phyloP scores from a whole-genome alignment of 2,797 vertebrate genomes.

The Lacerta viridis region DNA sequence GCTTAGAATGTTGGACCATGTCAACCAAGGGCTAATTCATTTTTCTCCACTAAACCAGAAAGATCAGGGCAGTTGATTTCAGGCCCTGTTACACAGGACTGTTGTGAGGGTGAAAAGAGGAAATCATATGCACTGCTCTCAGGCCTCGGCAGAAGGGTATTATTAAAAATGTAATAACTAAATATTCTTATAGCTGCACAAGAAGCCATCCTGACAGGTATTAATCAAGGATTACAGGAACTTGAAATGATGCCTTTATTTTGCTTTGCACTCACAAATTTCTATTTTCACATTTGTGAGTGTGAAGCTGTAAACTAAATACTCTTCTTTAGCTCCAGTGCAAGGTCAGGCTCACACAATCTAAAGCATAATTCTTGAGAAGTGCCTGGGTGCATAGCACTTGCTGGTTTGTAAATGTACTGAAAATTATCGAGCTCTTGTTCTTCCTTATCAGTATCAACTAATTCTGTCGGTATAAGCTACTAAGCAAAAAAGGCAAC shows the following conservation, averaged over 20 bases:
- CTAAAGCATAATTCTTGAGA: constrained; percentile 47
- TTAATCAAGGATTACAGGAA: constrained; percentile 46
- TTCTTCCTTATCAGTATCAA: constrained; percentile 61
- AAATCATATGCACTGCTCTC: too few species aligned
- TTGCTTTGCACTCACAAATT: not conserved
- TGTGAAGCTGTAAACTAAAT: not conserved
- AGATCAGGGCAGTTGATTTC: too few species aligned
- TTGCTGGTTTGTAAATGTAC: constrained; percentile 53
- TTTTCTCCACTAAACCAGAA: too few species aligned
- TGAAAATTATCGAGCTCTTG: constrained; percentile 54
- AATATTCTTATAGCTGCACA: not conserved
- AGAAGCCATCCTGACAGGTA: constrained; percentile 34
- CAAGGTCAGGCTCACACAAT: constrained; percentile 12
- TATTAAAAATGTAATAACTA: constrained; percentile 1
- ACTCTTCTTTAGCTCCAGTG: constrained; percentile 19
- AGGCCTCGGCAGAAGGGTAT: too few species aligned
- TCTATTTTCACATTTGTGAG: constrained; percentile 5
- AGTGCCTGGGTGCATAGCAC: constrained; percentile 41
- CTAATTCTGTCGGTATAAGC: constrained; percentile 50
- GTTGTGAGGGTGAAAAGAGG: too few species aligned
- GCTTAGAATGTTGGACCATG: too few species aligned
- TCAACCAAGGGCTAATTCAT: too few species aligned
- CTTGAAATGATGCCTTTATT: constrained; percentile 42
- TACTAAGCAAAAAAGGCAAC: constrained; percentile 45
- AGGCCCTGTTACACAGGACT: too few species aligned